Conservation (phyloP, 2,113 vertebrate species). For the Stegastes partitus region DNA sequence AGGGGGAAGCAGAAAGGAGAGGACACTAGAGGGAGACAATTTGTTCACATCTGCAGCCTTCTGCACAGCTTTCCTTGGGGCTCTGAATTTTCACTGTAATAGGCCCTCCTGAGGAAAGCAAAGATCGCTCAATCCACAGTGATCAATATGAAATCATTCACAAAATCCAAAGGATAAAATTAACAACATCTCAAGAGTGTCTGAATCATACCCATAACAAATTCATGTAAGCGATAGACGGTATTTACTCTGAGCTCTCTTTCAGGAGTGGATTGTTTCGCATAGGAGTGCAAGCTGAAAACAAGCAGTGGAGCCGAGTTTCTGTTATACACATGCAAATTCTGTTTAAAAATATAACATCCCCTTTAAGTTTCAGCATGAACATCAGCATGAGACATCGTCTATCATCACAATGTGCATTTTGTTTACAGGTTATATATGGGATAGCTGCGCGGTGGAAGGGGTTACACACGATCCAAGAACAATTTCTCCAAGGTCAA, state of each 20-base stretch:
- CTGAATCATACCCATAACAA: slow-evolving; percentile 24
- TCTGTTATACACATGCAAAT: slow-evolving; percentile 16
- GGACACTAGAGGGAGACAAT: slow-evolving; percentile 84
- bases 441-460: slow-evolving; percentile 12
- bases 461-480: slow-evolving; percentile 36
- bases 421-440: slow-evolving; percentile 6
- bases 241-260: slow-evolving; percentile 34
- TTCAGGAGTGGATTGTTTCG: slow-evolving; percentile 28
- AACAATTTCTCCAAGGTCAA: slow-evolving; percentile 75
- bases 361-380: slow-evolving; percentile 17
- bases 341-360: slow-evolving; percentile 7
- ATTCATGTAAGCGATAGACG: slow-evolving; percentile 15
- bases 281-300: not conserved
- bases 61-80: slow-evolving; percentile 35
- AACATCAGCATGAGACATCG: not conserved
- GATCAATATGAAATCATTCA: slow-evolving; percentile 69
- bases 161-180: slow-evolving; percentile 46
- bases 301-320: slow-evolving; percentile 6
- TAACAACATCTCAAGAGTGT: slow-evolving; percentile 32
- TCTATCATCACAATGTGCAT: not conserved
- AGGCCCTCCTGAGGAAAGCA: slow-evolving; percentile 59
- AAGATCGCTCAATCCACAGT: slow-evolving; percentile 44
- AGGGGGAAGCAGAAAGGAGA: slow-evolving; percentile 42
- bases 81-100: slow-evolving; percentile 55
- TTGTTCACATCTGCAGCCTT: slow-evolving; percentile 75